These are phyloP conservation scores for Globodera ellingtonae DNA, from an alignment of 1,140 invertebrate genomes.

Conservation along the genomic window DNA sequence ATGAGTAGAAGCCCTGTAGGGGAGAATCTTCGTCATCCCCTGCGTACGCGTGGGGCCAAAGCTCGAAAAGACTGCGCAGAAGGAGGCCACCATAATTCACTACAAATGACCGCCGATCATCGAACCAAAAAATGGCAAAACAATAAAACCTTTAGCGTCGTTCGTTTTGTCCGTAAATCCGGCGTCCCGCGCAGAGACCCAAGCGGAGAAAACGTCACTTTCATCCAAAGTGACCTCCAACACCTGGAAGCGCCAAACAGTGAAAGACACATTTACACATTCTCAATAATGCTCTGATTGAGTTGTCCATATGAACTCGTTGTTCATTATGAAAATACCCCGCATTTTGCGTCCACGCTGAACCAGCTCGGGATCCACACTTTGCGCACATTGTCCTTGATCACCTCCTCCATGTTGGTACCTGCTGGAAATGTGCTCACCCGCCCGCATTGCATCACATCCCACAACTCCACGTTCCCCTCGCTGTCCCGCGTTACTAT, in stretches of 20 bases:
- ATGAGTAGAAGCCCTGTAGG: slow-evolving; percentile 84
- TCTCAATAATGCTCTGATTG: no score
- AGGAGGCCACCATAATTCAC: slow-evolving; percentile 94
- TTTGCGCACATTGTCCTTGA: slow-evolving; percentile 86
- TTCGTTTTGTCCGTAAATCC: slow-evolving; percentile 79
- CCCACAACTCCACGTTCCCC: slow-evolving; percentile 90
- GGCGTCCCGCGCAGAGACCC: slow-evolving; percentile 94
- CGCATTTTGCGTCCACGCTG: slow-evolving; percentile 96
- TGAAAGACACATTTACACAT: neutral
- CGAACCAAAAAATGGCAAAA: slow-evolving; percentile 7
- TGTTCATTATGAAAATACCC: slow-evolving; percentile 71
- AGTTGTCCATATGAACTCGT: no score
- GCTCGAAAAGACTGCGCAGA: slow-evolving; percentile 88
- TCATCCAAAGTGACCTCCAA: slow-evolving; percentile 96
- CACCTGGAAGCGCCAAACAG: slow-evolving; percentile 72
- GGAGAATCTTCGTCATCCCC: slow-evolving; percentile 64
- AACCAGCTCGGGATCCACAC: slow-evolving; percentile 99
- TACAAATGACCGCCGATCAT: neutral
- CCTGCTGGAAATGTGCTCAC: slow-evolving; percentile 78
- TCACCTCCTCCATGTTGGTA: slow-evolving; percentile 87
- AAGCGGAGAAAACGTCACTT: slow-evolving; percentile 93
- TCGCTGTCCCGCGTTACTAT: slow-evolving; percentile 95
- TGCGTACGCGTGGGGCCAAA: slow-evolving; percentile 79
- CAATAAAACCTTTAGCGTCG: slow-evolving; percentile 78
- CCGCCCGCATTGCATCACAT: slow-evolving; percentile 79